Percentiles rank a stretch among this genome's conserved stretches.
These are phyloP conservation scores for Anguilla japonica DNA, from an alignment of 2,113 vertebrate species.

Conservation along the genomic window DNA sequence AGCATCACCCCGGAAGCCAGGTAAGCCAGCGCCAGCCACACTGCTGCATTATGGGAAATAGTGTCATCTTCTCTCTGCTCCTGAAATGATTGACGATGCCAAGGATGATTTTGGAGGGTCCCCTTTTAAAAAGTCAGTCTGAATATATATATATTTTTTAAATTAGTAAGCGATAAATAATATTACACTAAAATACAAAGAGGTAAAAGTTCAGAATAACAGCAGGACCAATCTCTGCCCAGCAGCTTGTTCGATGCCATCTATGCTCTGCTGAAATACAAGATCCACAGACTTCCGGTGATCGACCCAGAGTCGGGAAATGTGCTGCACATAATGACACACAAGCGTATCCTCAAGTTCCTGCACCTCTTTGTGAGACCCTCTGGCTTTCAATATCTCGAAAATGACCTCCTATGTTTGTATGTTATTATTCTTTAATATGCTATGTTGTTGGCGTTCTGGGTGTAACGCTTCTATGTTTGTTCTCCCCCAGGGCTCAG, in stretches of 20 bases:
- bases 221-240: slow-evolving; percentile 24
- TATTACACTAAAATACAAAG: not conserved
- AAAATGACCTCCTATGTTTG: not conserved
- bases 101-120: not conserved
- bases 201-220: not conserved
- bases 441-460: not conserved
- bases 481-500: slow-evolving; percentile 68
- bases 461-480: not conserved
- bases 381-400: not conserved
- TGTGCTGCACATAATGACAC: slow-evolving; percentile 92
- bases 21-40: slow-evolving; percentile 54
- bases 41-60: not conserved
- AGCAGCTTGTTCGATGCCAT: slow-evolving; percentile 91
- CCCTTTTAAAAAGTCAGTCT: not conserved
- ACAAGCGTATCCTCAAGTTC: slow-evolving; percentile 96
- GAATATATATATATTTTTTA: not conserved
- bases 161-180: no score
- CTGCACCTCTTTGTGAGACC: slow-evolving; percentile 83
- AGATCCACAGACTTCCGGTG: slow-evolving; percentile 90
- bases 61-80: not conserved
- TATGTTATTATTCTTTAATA: not conserved
- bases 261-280: slow-evolving; percentile 89
- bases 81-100: not conserved
- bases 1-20: slow-evolving; percentile 87
- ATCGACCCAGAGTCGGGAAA: slow-evolving; percentile 88